Evolutionary conservation across 2,888 invertebrate species (phyloP).

Genomic region (Agrochola macilenta): DNA sequence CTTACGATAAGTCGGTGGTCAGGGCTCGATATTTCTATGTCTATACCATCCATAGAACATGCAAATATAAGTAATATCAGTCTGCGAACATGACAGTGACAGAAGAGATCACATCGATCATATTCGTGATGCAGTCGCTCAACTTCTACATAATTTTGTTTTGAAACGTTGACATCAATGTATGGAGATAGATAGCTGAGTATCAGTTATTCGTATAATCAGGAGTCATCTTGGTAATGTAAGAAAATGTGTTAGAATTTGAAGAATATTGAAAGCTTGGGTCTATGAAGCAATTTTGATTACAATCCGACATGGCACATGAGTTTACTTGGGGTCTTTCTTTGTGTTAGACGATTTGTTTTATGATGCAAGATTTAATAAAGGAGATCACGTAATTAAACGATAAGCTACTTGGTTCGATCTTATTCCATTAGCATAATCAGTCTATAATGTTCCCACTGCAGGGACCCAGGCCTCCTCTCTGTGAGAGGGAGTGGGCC

Average conservation of each 20-base stretch:
- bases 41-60: slow-evolving; percentile 5
- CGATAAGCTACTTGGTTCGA: not conserved
- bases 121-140: slow-evolving; percentile 35
- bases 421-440: not conserved
- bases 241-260: not conserved
- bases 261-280: not conserved
- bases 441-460: no score
- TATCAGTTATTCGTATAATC: slow-evolving; percentile 19
- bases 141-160: slow-evolving; percentile 48
- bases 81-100: slow-evolving; percentile 9
- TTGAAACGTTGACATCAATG: slow-evolving; percentile 49
- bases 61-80: slow-evolving; percentile 16
- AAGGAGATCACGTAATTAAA: not conserved
- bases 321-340: not conserved
- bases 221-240: not conserved
- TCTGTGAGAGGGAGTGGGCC: no score
- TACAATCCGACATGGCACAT: no score
- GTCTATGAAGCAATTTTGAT: not conserved
- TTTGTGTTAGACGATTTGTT: no score
- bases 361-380: not conserved
- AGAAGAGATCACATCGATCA: slow-evolving; percentile 47
- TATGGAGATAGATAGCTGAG: slow-evolving; percentile 42
- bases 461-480: no score
- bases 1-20: not conserved
- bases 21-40: not conserved